phyloP scores from a whole-genome alignment of 2,888 invertebrate species.

The Dolomedes plantarius region DNA sequence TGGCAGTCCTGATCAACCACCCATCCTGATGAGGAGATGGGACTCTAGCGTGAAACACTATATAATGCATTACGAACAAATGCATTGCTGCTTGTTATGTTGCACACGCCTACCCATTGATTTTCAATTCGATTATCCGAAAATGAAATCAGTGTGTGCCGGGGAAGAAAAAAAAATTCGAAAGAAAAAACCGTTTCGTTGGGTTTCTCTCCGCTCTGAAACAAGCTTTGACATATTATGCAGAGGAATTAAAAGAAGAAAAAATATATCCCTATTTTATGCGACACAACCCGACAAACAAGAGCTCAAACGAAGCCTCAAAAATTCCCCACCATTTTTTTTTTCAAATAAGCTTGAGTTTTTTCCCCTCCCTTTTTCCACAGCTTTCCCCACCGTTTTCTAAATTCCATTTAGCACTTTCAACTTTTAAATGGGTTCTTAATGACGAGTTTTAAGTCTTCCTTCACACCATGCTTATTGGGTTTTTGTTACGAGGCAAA shows the following conservation, averaged over 20 bases:
- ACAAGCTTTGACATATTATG: slow-evolving; percentile 21
- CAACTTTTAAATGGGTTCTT: slow-evolving; percentile 68
- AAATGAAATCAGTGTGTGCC: neutral
- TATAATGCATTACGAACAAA: neutral
- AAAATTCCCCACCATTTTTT: slow-evolving; percentile 27
- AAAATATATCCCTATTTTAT: neutral
- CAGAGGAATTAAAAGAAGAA: neutral
- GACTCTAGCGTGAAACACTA: neutral
- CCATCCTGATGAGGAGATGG: neutral
- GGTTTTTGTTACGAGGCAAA: neutral
- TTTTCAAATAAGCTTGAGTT: neutral
- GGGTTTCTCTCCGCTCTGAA: neutral
- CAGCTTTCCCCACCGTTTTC: neutral
- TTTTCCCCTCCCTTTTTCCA: slow-evolving; percentile 19
- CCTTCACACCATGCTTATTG: slow-evolving; percentile 20
- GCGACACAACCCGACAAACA: neutral
- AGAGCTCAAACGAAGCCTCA: slow-evolving; percentile 38
- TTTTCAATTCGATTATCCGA: neutral
- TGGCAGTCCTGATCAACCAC: neutral
- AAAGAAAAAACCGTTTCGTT: neutral
- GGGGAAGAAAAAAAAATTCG: neutral
- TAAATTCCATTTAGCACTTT: slow-evolving; percentile 68
- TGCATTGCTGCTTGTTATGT: neutral
- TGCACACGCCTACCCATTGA: neutral
- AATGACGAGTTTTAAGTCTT: slow-evolving; percentile 70